Base-by-base conservation (phyloP, 2,888 invertebrate species). In the Diachrysia chrysitis region DNA sequence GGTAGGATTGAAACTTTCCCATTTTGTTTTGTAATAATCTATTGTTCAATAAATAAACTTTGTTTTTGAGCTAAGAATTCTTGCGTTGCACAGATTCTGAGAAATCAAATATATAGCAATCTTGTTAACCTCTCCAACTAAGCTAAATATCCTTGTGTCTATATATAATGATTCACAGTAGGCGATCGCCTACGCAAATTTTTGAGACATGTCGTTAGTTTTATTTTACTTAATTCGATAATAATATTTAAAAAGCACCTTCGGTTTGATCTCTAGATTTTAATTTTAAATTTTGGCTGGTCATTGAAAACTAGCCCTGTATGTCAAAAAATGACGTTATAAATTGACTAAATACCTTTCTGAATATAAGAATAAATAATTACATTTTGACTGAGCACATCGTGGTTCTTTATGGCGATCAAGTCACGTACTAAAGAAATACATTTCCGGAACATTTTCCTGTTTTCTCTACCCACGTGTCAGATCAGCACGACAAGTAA, bases 1-100 rank as follows among this genome's bases (percentile, higher is more conserved):
- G n/a, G 37, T 54, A 42, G 65, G 79, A 76, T 76, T 70, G 63
- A 63, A 56, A 60, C 60, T 73, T 78, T 57, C 46, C 16, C 2
- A 29, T 37, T 19, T 55, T 32, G 63, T 35, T 63, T 61, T 58
- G 32, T 64, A 67, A 55, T 61, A 48, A 62, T 55, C 62, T 66
- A 55, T 64, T 64, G 53, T 58, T 29, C 14, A 51, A 57, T 19
- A 46, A n/a, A 6, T 29, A 17, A 48, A 19, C 10, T 1, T 4
- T 48, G 25, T 1, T 42, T 58, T n/a, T 16, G 21, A 32, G 10
- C 25, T n/a, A 16, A 42, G n/a, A 9, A 16, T 58, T 57, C 46
- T 25, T 58, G 58, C 46, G 3, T 2, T 4, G 12, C 23, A 16
- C 12, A 14, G 29, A 10, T 48, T 25, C 25, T 16, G 32, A 21